These are phyloP conservation scores for Paramormyrops hopkinsi DNA, from an alignment of 2,797 vertebrate species.

Conservation along the genomic window DNA sequence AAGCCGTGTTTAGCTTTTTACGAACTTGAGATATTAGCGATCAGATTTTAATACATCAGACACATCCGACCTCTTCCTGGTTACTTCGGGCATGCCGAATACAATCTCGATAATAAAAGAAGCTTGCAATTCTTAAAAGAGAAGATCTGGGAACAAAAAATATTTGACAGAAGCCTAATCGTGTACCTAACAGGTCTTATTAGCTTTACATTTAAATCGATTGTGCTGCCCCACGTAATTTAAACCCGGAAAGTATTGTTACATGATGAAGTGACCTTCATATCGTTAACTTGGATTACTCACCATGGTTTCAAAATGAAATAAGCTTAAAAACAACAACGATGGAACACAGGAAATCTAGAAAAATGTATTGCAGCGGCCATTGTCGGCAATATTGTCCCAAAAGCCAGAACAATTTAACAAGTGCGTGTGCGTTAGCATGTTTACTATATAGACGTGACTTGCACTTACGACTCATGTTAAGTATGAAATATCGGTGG, in stretches of 20 bases:
- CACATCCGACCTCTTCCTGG: conserved; percentile 34
- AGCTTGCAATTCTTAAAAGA: not conserved
- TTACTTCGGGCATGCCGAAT: conserved; percentile 10
- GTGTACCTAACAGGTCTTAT: not conserved
- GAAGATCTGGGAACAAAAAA: not conserved
- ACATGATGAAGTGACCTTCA: conserved; percentile 3
- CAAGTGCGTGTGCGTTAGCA: not conserved
- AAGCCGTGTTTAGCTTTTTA: not conserved
- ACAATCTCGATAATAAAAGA: not conserved
- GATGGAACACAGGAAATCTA: not conserved
- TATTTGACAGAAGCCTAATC: not conserved
- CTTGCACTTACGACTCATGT: not conserved
- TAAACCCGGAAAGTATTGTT: not conserved
- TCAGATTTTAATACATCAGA: not conserved
- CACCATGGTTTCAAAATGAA: not conserved
- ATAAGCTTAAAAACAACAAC: not conserved
- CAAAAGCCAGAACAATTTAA: not conserved
- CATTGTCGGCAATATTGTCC: not conserved
- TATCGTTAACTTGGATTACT: not conserved
- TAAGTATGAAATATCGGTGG: not conserved
- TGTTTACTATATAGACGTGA: not conserved
- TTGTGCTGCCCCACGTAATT: not conserved
- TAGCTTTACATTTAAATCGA: not conserved
- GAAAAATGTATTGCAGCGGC: not conserved
- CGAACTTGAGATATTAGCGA: conserved; percentile 4